These are phyloP conservation scores for Heptranchias perlo DNA, from an alignment of 2,113 vertebrate genomes.

Conservation along the genomic window DNA sequence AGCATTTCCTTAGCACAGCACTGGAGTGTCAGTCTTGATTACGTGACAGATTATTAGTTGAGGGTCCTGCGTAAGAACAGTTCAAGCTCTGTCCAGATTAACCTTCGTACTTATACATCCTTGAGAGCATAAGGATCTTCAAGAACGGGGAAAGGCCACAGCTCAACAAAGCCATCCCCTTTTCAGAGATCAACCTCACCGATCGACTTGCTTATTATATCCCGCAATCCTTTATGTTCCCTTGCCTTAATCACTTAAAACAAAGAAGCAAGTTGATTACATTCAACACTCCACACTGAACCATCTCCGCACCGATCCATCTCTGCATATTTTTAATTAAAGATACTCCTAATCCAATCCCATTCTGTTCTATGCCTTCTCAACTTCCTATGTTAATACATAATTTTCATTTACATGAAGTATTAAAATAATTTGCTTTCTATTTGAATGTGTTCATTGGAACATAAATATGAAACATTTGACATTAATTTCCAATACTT, in stretches of 20 bases:
- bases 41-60: not conserved
- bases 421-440: not conserved
- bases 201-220: not conserved
- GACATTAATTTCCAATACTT: slow-evolving; percentile 12
- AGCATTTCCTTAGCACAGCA: not conserved
- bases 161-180: not conserved
- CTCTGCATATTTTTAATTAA: not conserved
- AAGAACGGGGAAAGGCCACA: not conserved
- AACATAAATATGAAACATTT: slow-evolving; percentile 26
- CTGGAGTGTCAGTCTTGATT: not conserved
- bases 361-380: not conserved
- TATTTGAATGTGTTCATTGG: slow-evolving; percentile 9
- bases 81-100: not conserved
- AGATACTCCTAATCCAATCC: not conserved
- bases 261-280: not conserved
- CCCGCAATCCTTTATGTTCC: not conserved
- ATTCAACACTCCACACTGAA: not conserved
- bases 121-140: not conserved
- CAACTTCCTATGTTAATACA: too few relatives aligned
- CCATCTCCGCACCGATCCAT: not conserved
- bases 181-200: not conserved
- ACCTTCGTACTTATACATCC: not conserved
- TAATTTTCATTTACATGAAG: not conserved
- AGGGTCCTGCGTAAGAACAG: not conserved
- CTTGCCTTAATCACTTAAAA: not conserved